Base-by-base conservation (phyloP, 2,888 invertebrate species). In the Rosalia funebris region DNA sequence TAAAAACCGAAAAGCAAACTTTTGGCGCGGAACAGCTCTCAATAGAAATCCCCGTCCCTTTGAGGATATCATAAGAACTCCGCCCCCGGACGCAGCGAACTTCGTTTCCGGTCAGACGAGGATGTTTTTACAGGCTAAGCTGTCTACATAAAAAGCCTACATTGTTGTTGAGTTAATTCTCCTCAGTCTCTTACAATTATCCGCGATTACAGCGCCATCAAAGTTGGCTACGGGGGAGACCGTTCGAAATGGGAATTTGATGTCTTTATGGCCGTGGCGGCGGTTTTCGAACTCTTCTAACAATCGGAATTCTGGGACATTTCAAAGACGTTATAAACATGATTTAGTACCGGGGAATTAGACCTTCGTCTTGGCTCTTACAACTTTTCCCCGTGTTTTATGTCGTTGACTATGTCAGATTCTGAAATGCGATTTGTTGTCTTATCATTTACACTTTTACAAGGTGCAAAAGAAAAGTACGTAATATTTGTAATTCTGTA, bases 191-290 rank as follows among this genome's bases (percentile, higher is more conserved):
- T 75, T 74, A 77, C 78, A 79, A 79, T 79, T 79, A 80, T 79
- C 77, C 74, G 73, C 79, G 79, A 80, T 81, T 80, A 81, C 79
- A 72, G 77, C 78, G 74, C 79, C 77, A 81, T 80, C 79, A 80
- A 81, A 80, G 76, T 76, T 63, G 58, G 57, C 50, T 47, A 36
- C 46, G 44, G 59, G 62, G 34, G 63, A 58, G 61, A 59, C 46
- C 48, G 65, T 59, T 67, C 63, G 68, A 65, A 74, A 74, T 68
- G 71, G 64, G 72, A 72, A 71, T 72, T 75, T 75, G 73, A 77
- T 76, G 75, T 75, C 76, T 77, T 77, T 77, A 77, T 75, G 75
- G 68, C 68, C 70, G 66, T 66, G 61, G 66, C 58, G 68, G 75
- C 68, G 72, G 74, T 73, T 75, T 73, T 61, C 68, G 61, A 70